These are phyloP conservation scores for Pogonocichla stellata DNA, from an alignment of 2,113 vertebrate species.

Conservation along the genomic window DNA sequence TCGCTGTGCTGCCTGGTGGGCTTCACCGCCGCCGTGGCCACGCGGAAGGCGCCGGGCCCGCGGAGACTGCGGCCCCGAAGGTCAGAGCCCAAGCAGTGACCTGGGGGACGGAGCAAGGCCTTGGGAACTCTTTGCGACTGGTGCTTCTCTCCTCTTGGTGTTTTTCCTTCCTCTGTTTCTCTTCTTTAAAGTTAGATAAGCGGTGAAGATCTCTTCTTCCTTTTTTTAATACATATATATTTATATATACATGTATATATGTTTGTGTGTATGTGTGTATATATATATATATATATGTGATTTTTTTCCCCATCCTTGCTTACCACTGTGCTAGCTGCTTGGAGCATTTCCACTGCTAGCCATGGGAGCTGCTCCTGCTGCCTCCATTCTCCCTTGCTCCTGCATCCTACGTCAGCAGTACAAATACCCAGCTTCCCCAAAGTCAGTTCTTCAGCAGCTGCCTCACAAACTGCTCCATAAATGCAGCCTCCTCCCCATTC, in stretches of 20 bases:
- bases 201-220: slow-evolving; percentile 25
- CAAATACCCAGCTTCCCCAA: slow-evolving; percentile 21
- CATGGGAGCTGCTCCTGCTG: slow-evolving; percentile 14
- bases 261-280: background rate
- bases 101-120: slow-evolving; percentile 69
- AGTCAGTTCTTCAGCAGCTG: slow-evolving; percentile 32
- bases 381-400: slow-evolving; percentile 27
- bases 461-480: background rate
- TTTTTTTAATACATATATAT: background rate
- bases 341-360: slow-evolving; percentile 32
- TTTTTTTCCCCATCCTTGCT: background rate
- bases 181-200: slow-evolving; percentile 10
- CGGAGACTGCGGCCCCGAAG: slow-evolving; percentile 91
- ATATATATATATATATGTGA: fast-evolving
- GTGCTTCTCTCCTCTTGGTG: slow-evolving; percentile 37
- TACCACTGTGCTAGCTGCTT: background rate
- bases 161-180: background rate
- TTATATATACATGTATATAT: too few relatives aligned
- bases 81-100: slow-evolving; percentile 93
- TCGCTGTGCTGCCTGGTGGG: slow-evolving; percentile 91
- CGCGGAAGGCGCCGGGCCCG: slow-evolving; percentile 80
- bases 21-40: slow-evolving; percentile 89
- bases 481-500: background rate
- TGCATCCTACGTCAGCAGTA: slow-evolving; percentile 19
- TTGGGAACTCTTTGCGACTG: slow-evolving; percentile 19